Evolutionary conservation across 2,113 vertebrate genomes (phyloP).

Genomic region (Myrmecophaga tridactyla): DNA sequence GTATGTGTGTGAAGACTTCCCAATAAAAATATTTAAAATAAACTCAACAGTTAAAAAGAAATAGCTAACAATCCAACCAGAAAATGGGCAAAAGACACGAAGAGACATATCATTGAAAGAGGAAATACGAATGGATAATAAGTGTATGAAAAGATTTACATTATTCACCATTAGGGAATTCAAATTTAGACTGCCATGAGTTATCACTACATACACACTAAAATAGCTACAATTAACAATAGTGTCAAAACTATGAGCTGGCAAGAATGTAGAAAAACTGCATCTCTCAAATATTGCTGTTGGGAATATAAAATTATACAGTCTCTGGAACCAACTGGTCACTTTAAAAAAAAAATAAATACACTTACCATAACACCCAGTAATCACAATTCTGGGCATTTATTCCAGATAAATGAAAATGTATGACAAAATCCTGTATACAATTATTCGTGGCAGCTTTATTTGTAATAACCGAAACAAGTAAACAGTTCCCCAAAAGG

Average conservation of each 20-base stretch:
- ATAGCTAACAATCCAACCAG: background rate
- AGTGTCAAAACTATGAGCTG: background rate
- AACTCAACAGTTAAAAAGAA: background rate
- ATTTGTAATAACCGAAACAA: background rate
- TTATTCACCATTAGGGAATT: background rate
- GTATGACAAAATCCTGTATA: background rate
- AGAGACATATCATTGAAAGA: background rate
- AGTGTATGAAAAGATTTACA: no score
- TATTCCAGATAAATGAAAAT: background rate
- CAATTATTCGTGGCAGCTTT: background rate
- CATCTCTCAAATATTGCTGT: background rate
- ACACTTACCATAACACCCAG: background rate
- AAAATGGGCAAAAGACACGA: background rate
- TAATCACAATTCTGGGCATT: background rate
- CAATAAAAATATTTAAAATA: no score
- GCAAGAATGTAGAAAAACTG: background rate
- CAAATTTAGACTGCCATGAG: background rate
- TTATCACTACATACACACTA: background rate
- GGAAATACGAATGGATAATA: background rate
- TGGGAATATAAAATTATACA: background rate
- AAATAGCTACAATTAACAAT: background rate
- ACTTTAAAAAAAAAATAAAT: background rate
- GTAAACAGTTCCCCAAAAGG: background rate
- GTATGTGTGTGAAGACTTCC: no score
- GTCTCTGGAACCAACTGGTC: background rate